Percentiles rank a stretch among this genome's conserved stretches.
Evolutionary conservation across 2,888 invertebrate genomes (phyloP).

Genomic region (Lysandra bellargus): DNA sequence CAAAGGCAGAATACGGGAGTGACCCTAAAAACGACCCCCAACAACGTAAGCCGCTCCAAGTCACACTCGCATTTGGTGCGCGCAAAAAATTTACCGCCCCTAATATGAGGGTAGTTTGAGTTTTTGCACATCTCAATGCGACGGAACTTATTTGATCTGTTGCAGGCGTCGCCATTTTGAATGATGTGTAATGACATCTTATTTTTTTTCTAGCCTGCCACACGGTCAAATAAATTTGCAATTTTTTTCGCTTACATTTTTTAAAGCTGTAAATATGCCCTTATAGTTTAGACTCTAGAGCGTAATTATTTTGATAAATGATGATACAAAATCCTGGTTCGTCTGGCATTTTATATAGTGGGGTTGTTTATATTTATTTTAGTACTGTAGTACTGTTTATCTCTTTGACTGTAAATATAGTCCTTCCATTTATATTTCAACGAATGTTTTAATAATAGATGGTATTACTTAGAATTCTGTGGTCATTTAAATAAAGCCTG

Average conservation of each 20-base stretch:
- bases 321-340: not conserved
- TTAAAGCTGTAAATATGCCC: conserved; percentile 5
- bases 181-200: not conserved
- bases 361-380: not conserved
- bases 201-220: conserved; percentile 3
- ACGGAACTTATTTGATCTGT: conserved; percentile 17
- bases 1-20: conserved; percentile 57
- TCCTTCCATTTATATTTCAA: not conserved
- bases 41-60: conserved; percentile 63
- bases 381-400: not conserved
- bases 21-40: conserved; percentile 58
- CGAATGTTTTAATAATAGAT: not conserved
- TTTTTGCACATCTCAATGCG: conserved; percentile 32
- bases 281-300: not conserved
- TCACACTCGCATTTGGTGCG: conserved; percentile 64
- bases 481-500: not conserved
- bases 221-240: conserved; percentile 6
- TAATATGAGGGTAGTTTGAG: conserved; percentile 50
- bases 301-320: not conserved
- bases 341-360: not conserved
- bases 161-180: conserved; percentile 7
- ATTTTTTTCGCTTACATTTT: not conserved
- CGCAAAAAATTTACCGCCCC: conserved; percentile 65
- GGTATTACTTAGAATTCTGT: not conserved
- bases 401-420: not conserved